Evolutionary conservation across 1,140 invertebrate genomes (phyloP), one percentile per base, ranked within the genome.

Genomic region (Leptinotarsa texana): DNA sequence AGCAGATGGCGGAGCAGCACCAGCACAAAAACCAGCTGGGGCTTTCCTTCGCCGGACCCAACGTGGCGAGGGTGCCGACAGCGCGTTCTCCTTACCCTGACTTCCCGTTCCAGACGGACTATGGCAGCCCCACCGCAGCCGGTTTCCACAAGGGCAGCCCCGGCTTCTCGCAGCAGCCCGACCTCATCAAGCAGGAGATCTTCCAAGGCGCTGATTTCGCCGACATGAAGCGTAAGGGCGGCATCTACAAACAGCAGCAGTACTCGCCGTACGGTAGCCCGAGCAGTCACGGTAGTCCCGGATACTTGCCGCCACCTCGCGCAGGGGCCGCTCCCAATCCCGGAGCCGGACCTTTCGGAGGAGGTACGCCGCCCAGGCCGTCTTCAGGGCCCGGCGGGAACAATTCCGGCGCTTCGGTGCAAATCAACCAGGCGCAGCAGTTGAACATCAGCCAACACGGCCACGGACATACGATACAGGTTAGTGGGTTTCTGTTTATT

Each of bases 1-100:
- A 97, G 84, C 95, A 97, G 81, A 96, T 97, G 95, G 96, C 96
- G 4, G 95, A 97, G 82, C 96, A 98, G 83, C 96, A 98, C 84
- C 95, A 97, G 85, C 94, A 96, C 85, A 96, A 94, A 84, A 91
- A 89, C 75, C 90, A 90, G 77, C 87, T 90, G 82, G 87, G 88
- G 48, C 86, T 89, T 82, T 79, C 81, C 24, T 84, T 83, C 65
- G 84, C 82, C 75, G 33, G 33, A 42, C 81, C 83, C 13, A 73
- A 68, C 18, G 79, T 75, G 62, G 49, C 77, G 3, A 80, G 87
- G 13, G 84, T 83, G 3, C 84, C 86, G 0, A 86, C 87, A 1
- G 82, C 88, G 0, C 79, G 88, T 8, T 87, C 88, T 13, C 88
- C 88, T 0, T 88, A 88, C 75, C 85, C 86, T 1, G 87, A 89